A percentile compares a stretch with the other conserved stretches of the same genome.
These are phyloP conservation scores for Lordiphosa fenestrarum DNA, from an alignment of 2,888 invertebrate species.

Conservation along the genomic window DNA sequence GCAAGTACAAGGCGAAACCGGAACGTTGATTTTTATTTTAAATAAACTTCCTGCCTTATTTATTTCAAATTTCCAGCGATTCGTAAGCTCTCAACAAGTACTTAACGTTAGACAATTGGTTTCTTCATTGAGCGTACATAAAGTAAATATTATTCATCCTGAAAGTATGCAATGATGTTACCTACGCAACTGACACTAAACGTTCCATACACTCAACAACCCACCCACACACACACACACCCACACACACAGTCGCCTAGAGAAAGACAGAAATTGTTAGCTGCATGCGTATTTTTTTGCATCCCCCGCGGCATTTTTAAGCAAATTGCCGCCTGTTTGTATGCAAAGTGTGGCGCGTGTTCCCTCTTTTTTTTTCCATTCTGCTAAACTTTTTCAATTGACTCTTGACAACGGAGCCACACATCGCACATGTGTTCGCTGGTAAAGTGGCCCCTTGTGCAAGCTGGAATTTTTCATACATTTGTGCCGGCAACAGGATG, in stretches of 20 bases:
- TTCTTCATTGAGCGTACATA: too few species aligned
- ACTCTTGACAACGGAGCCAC: constrained; percentile 50
- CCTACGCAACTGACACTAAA: constrained; percentile 25
- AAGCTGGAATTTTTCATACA: constrained; percentile 24
- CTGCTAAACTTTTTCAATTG: constrained; percentile 66
- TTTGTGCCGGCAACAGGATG: constrained; percentile 10
- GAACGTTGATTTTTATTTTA: too few species aligned
- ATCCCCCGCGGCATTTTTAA: constrained; percentile 49
- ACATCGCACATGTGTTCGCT: constrained; percentile 16
- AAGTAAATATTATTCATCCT: constrained; percentile 1
- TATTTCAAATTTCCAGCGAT: too few species aligned
- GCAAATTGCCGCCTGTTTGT: constrained; percentile 55
- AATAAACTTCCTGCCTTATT: not conserved
- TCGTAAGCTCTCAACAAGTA: too few species aligned
- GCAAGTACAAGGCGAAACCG: too few species aligned
- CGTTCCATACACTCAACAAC: constrained; percentile 21
- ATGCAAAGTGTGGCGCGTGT: constrained; percentile 19
- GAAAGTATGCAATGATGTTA: constrained; percentile 30
- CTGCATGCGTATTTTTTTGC: constrained; percentile 17
- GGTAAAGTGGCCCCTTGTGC: constrained; percentile 58
- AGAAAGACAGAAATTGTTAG: too few species aligned
- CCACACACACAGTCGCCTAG: constrained; percentile 2
- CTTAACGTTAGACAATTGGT: too few species aligned
- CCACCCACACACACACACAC: not conserved
- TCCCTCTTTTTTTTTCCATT: constrained; percentile 18